Conservation (phyloP, 2,888 invertebrate species). For the Campopleginae sp. region DNA sequence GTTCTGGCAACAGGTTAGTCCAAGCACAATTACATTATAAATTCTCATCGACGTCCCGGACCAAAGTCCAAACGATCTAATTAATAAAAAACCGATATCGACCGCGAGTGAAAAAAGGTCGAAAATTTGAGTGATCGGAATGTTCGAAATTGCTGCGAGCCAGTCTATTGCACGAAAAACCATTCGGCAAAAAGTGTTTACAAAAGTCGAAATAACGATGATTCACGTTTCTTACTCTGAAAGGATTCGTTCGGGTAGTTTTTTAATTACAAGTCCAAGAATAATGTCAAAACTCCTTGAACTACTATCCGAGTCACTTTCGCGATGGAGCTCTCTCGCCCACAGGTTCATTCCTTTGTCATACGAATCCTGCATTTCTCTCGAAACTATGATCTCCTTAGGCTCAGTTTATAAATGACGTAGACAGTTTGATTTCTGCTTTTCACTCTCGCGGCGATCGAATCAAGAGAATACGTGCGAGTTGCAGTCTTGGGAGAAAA, state of each 20-base stretch:
- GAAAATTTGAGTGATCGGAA: not conserved
- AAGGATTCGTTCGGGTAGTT: not conserved
- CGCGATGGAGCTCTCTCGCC: not conserved
- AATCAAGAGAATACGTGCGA: not conserved
- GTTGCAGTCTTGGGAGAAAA: not conserved
- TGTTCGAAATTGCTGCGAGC: not conserved
- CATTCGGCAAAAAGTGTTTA: not conserved
- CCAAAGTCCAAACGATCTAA: not conserved
- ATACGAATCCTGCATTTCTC: not conserved
- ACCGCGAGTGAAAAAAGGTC: not conserved
- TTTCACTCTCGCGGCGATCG: not conserved
- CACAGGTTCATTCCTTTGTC: not conserved
- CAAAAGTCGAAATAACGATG: not conserved
- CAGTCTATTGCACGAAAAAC: not conserved
- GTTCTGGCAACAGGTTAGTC: constrained; percentile 97
- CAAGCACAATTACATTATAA: constrained; percentile 4
- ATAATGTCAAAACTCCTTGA: not conserved
- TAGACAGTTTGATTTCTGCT: not conserved
- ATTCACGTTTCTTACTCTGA: not conserved
- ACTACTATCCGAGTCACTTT: not conserved
- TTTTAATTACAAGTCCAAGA: not conserved
- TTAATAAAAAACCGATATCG: not conserved
- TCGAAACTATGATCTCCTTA: not conserved
- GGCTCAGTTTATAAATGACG: not conserved
- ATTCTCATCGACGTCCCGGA: too few species aligned